These are phyloP conservation scores for Hydrochoerus hydrochaeris DNA, from an alignment of 2,113 vertebrate genomes.

Conservation along the genomic window DNA sequence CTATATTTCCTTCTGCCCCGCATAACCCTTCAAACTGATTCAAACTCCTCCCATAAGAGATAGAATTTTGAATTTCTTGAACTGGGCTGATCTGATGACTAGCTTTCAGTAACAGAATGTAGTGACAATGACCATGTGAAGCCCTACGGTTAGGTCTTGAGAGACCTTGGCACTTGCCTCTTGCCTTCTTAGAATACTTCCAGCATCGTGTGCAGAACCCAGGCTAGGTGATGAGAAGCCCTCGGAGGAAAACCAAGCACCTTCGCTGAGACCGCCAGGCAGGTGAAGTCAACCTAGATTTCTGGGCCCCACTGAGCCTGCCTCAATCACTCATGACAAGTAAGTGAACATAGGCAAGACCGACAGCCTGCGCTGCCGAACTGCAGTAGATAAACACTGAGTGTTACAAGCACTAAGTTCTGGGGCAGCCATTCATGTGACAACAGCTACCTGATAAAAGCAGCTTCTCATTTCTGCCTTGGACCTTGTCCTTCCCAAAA, in stretches of 20 bases:
- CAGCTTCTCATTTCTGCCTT: not conserved
- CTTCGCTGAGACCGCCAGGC: not conserved
- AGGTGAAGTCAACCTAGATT: not conserved
- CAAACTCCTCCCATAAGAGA: not conserved
- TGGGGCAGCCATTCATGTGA: not conserved
- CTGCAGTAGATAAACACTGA: not conserved
- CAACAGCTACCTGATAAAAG: not conserved
- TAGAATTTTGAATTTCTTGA: not conserved
- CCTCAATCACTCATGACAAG: not conserved
- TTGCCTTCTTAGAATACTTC: not conserved
- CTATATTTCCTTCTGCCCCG: not conserved
- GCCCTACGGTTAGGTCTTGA: not conserved
- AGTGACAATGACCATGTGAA: not conserved
- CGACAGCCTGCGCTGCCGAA: not conserved
- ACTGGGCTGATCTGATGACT: not conserved
- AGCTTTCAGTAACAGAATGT: not conserved
- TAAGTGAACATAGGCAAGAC: not conserved
- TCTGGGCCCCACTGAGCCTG: not conserved
- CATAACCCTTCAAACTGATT: not conserved
- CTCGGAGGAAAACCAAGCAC: not conserved
- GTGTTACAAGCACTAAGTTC: not conserved
- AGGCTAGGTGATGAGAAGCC: not conserved
- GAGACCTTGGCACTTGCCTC: not conserved
- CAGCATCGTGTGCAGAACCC: not conserved
- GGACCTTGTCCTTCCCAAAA: not conserved